A percentile compares a stretch with the other conserved stretches of the same genome.
Evolutionary conservation across 2,888 invertebrate genomes (phyloP).

Genomic region (Polylopha cassiicola): DNA sequence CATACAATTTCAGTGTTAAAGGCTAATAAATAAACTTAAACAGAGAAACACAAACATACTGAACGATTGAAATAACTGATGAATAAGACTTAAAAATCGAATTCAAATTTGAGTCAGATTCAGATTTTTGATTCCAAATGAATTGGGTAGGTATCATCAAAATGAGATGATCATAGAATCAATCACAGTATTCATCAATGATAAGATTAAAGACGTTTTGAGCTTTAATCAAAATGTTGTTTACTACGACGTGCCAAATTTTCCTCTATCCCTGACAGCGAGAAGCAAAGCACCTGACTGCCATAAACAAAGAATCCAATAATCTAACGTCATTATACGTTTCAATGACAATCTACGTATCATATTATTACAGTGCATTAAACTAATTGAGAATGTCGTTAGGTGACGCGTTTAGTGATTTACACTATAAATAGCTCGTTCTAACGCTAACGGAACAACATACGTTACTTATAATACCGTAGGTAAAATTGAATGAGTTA

Average conservation of each 20-base stretch:
- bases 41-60: too few relatives aligned
- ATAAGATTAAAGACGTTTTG: slow-evolving; percentile 5
- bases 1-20: slow-evolving; percentile 4
- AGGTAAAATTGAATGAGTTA: not conserved
- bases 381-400: slow-evolving; percentile 14
- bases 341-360: slow-evolving; percentile 15
- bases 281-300: slow-evolving; percentile 9
- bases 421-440: not conserved
- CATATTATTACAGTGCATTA: slow-evolving; percentile 9
- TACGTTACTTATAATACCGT: too few relatives aligned
- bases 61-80: too few relatives aligned
- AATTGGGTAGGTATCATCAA: too few relatives aligned
- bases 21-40: not conserved
- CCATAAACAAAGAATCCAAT: slow-evolving; percentile 15
- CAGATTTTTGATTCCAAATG: too few relatives aligned
- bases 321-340: slow-evolving; percentile 8
- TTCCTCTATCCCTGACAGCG: slow-evolving; percentile 33
- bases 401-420: slow-evolving; percentile 3
- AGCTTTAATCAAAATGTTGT: slow-evolving; percentile 5
- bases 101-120: too few relatives aligned
- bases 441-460: not conserved
- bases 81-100: too few relatives aligned
- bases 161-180: slow-evolving; percentile 4
- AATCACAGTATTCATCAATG: not conserved
- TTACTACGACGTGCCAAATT: slow-evolving; percentile 26